Percentiles rank a stretch among this genome's conserved stretches.
Evolutionary conservation across 2,113 vertebrate genomes (phyloP).

Genomic region (Cochlearius cochlearius): DNA sequence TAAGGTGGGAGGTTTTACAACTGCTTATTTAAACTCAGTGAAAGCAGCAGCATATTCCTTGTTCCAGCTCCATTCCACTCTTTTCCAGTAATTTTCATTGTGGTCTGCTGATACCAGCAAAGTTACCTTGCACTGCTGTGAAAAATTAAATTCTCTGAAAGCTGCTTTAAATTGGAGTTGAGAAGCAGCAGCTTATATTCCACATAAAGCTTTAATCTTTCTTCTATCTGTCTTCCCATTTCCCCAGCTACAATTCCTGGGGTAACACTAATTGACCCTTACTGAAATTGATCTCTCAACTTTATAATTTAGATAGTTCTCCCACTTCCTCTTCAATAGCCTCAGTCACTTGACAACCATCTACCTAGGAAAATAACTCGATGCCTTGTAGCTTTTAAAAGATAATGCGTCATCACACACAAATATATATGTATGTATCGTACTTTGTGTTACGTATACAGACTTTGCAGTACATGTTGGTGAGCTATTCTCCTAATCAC

Average conservation of each 20-base stretch:
- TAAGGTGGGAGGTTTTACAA: neutral
- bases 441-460: neutral
- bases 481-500: neutral
- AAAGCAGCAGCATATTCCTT: neutral
- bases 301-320: slow-evolving; percentile 31
- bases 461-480: neutral
- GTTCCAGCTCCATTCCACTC: neutral
- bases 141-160: neutral
- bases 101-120: neutral
- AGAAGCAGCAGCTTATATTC: neutral
- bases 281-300: neutral
- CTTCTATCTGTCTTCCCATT: neutral
- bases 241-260: neutral
- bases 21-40: neutral
- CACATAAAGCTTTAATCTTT: neutral
- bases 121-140: neutral
- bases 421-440: neutral
- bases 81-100: neutral
- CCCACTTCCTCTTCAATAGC: slow-evolving; percentile 28
- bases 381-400: neutral
- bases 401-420: neutral
- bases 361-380: neutral
- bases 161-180: neutral
- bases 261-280: slow-evolving; percentile 8
- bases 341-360: neutral